These are phyloP conservation scores for Pagrus major DNA, from an alignment of 2,113 vertebrate species.

Conservation along the genomic window DNA sequence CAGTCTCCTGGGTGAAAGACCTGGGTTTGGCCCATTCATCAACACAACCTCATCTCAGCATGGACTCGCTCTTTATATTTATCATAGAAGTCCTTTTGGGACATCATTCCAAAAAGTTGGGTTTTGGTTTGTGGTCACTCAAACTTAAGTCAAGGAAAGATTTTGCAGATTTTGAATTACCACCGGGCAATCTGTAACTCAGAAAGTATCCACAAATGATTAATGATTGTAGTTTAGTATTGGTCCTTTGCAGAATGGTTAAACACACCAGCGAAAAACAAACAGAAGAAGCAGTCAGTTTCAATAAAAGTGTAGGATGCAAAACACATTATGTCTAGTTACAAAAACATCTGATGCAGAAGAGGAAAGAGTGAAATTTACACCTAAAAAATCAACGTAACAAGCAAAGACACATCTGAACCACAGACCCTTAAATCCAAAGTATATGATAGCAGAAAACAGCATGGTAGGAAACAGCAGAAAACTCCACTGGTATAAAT, in stretches of 20 bases:
- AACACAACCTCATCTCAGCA: too few species aligned
- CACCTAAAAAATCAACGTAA: neutral
- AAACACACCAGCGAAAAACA: neutral
- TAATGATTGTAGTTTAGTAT: neutral
- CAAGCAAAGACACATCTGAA: neutral
- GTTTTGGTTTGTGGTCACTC: neutral
- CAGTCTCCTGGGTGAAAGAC: too few species aligned
- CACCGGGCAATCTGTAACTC: neutral
- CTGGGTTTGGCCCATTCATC: too few species aligned
- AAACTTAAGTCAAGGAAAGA: neutral
- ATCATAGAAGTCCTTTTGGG: neutral
- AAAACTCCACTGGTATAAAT: conserved; percentile 39
- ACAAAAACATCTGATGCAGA: neutral
- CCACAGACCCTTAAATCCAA: neutral
- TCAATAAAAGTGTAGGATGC: neutral
- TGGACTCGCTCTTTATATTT: too few species aligned
- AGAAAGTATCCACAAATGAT: neutral
- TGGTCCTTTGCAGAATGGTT: neutral
- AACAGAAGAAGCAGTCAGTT: neutral
- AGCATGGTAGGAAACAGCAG: conserved; percentile 16
- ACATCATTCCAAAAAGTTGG: neutral
- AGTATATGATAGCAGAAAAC: conserved; percentile 6
- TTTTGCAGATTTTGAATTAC: neutral
- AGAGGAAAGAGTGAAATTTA: neutral
- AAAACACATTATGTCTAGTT: neutral